Conservation (phyloP, 2,888 invertebrate species). For the Euproctis similis region DNA sequence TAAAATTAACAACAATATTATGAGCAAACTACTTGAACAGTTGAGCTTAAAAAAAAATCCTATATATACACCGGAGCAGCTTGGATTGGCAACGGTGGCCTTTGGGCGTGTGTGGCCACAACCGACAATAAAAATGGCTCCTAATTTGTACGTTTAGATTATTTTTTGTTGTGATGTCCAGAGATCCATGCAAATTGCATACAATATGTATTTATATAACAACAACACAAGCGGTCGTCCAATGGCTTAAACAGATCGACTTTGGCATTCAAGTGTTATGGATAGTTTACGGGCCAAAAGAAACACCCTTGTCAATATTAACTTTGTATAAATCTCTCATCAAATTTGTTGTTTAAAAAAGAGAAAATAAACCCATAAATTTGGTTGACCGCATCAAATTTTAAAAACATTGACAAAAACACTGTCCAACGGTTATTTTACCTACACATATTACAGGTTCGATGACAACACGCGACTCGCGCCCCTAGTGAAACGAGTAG, state of each 20-base stretch:
- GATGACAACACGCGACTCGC: conserved; percentile 20
- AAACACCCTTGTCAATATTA: no score
- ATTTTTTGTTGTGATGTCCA: conserved; percentile 67
- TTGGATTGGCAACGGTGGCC: conserved; percentile 51
- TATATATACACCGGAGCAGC: conserved; percentile 69
- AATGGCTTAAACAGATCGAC: conserved; percentile 68
- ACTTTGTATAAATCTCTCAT: no score
- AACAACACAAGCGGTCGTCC: conserved; percentile 52
- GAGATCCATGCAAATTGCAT: conserved; percentile 52
- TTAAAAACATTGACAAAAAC: no score
- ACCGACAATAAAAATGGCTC: conserved; percentile 59
- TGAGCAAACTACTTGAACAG: conserved; percentile 72
- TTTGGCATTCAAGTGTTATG: conserved; percentile 69
- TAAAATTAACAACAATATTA: conserved; percentile 67
- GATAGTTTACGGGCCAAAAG: no score
- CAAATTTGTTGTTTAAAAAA: no score
- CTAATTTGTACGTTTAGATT: conserved; percentile 69
- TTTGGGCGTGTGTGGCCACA: no score
- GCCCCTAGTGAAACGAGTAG: no score
- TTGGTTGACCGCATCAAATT: no score
- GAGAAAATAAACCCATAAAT: no score
- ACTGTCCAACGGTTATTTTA: no score
- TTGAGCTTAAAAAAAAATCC: conserved; percentile 74
- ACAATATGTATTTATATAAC: conserved; percentile 7
- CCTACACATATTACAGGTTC: no score